A percentile compares a stretch with the other conserved stretches of the same genome.
phyloP scores from a whole-genome alignment of 2,797 vertebrate species.

The Coendou prehensilis region DNA sequence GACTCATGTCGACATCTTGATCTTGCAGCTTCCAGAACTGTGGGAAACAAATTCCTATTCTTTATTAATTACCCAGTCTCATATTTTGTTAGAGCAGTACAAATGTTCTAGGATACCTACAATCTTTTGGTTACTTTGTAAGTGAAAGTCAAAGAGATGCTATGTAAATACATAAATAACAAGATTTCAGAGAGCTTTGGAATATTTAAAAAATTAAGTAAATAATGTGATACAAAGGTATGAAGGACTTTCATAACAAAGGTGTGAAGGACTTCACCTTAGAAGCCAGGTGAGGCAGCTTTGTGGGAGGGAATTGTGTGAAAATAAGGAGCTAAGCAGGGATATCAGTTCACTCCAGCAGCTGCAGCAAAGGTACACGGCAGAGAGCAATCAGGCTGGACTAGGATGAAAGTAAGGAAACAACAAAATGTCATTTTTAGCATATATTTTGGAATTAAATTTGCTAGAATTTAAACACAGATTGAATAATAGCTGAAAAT shows the following conservation, averaged over 20 bases:
- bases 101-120: neutral
- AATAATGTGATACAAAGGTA: neutral
- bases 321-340: neutral
- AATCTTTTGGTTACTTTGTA: neutral
- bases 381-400: neutral
- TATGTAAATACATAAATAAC: neutral
- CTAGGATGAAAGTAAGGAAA: neutral
- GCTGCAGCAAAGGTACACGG: neutral
- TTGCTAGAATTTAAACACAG: neutral
- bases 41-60: neutral
- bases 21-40: neutral
- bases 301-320: neutral
- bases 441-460: neutral
- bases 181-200: neutral
- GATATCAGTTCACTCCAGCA: neutral
- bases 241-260: neutral
- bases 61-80: neutral
- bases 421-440: neutral
- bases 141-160: constrained; percentile 2
- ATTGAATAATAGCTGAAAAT: neutral
- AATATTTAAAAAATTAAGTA: neutral
- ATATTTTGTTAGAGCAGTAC: neutral
- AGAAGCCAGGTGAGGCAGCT: neutral
- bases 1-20: neutral
- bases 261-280: neutral